These are phyloP conservation scores for Melieria crassipennis DNA, from an alignment of 2,888 invertebrate species.

Conservation along the genomic window DNA sequence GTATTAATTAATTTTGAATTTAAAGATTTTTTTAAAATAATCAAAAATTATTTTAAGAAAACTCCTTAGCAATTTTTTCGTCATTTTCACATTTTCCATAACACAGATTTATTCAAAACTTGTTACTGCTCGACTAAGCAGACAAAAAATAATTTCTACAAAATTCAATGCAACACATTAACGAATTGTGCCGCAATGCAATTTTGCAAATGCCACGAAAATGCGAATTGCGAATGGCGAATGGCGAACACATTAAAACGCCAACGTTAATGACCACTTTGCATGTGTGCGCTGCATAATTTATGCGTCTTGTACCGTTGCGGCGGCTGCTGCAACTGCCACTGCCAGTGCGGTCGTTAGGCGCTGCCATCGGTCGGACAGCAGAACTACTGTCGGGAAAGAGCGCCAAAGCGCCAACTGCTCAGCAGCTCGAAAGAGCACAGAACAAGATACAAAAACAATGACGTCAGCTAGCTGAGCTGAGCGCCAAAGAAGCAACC, in stretches of 20 bases:
- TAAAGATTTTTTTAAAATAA: too few relatives aligned
- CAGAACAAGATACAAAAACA: neutral
- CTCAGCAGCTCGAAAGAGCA: neutral
- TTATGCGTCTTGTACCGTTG: conserved; percentile 27
- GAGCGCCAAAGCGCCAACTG: neutral
- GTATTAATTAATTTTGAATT: too few relatives aligned
- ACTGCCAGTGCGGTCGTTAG: conserved; percentile 4
- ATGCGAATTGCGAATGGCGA: neutral
- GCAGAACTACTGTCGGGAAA: neutral
- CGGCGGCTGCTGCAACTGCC: neutral
- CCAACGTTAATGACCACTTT: conserved; percentile 31
- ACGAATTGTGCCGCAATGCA: too few relatives aligned
- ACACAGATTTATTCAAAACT: too few relatives aligned
- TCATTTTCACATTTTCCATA: too few relatives aligned
- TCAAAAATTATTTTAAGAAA: too few relatives aligned
- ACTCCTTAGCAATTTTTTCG: too few relatives aligned
- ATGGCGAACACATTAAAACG: conserved; percentile 28
- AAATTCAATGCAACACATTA: too few relatives aligned
- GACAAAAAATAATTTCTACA: too few relatives aligned
- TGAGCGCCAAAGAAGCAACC: neutral
- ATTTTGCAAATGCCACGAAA: too few relatives aligned
- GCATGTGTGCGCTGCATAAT: conserved; percentile 30
- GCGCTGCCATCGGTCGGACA: neutral
- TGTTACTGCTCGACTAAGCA: too few relatives aligned
- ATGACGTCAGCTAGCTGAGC: conserved; percentile 15